Conservation (phyloP, 2,888 invertebrate genomes). For the Anorthoa munda region DNA sequence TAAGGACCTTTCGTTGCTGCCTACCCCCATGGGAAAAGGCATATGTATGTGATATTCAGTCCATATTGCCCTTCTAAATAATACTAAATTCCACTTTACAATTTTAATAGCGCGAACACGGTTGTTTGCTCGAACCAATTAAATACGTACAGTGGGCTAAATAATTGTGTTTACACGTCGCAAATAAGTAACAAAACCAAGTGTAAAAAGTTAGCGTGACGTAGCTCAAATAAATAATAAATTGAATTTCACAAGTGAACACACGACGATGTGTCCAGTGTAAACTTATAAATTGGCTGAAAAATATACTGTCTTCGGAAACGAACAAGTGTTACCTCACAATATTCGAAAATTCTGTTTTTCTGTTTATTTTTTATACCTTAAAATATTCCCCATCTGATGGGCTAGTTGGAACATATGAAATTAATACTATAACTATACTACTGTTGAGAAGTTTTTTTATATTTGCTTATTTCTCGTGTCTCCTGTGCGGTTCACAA, state of each 20-base stretch:
- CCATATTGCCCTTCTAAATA: slow-evolving; percentile 4
- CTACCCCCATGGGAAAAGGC: too few species aligned
- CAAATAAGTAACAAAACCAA: slow-evolving; percentile 51
- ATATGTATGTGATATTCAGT: neutral
- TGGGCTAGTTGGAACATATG: too few species aligned
- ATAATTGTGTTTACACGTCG: slow-evolving; percentile 60
- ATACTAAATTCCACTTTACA: slow-evolving; percentile 8
- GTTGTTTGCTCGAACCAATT: slow-evolving; percentile 59
- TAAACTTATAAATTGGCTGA: slow-evolving; percentile 79
- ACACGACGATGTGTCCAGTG: slow-evolving; percentile 59
- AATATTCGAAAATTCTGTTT: too few species aligned
- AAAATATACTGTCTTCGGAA: slow-evolving; percentile 65
- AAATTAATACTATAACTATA: too few species aligned
- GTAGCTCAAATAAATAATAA: slow-evolving; percentile 58
- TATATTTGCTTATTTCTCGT: too few species aligned
- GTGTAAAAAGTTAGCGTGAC: slow-evolving; percentile 65
- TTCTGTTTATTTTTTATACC: too few species aligned
- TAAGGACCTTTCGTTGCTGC: too few species aligned
- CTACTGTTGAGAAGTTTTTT: too few species aligned
- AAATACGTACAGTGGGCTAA: slow-evolving; percentile 59
- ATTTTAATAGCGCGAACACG: slow-evolving; percentile 46
- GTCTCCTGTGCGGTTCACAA: too few species aligned
- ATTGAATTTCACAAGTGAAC: slow-evolving; percentile 49
- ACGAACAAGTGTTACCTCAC: too few species aligned
- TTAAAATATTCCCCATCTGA: too few species aligned